phyloP scores from a whole-genome alignment of 2,113 vertebrate species.

The Glaucidium brasilianum region DNA sequence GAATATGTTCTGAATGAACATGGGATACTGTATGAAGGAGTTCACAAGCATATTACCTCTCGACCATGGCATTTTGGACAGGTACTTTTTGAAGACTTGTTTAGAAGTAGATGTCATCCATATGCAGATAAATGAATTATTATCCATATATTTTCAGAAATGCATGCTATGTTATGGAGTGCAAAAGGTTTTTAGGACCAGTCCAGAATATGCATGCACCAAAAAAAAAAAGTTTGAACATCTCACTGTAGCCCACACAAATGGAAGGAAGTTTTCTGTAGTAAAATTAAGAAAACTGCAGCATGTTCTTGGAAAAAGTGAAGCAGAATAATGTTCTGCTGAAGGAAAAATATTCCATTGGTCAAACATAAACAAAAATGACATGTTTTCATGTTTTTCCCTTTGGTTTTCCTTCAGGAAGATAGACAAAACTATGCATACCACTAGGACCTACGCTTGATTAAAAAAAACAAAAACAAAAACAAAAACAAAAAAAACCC shows the following conservation, averaged over 20 bases:
- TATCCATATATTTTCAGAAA: not conserved
- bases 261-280: not conserved
- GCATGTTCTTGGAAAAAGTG: not conserved
- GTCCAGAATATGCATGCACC: not conserved
- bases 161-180: not conserved
- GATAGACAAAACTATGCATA: not conserved
- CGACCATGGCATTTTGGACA: conserved; percentile 69
- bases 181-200: not conserved
- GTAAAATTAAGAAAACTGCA: not conserved
- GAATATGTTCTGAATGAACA: conserved; percentile 68
- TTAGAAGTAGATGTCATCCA: not conserved
- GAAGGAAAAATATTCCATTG: not conserved
- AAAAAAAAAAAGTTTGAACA: not conserved
- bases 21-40: conserved; percentile 65
- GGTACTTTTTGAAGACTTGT: conserved; percentile 20
- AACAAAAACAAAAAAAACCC: too few relatives aligned
- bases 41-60: conserved; percentile 51
- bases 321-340: not conserved
- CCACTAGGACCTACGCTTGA: not conserved
- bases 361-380: not conserved
- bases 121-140: not conserved
- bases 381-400: not conserved
- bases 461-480: not conserved
- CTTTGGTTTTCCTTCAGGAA: not conserved
- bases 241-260: not conserved